Conservation (phyloP, 2,113 vertebrate genomes). For the Neogale vison region DNA sequence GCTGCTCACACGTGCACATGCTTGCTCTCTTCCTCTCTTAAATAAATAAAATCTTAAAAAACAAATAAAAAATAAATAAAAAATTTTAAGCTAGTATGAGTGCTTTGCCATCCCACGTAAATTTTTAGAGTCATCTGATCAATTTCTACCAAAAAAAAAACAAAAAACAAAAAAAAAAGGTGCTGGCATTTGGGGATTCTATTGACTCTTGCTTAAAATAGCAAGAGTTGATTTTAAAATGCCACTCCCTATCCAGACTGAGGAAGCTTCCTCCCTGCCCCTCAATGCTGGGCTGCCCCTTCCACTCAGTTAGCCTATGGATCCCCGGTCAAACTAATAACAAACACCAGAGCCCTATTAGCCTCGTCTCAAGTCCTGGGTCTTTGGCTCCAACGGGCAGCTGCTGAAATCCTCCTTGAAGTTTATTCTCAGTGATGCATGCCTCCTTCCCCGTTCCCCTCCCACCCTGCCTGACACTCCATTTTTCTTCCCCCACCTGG, state of each 20-base stretch:
- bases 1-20: background rate
- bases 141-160: background rate
- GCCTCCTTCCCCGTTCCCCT: background rate
- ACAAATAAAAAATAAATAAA: background rate
- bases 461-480: background rate
- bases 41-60: background rate
- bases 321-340: background rate
- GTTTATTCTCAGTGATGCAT: background rate
- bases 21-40: background rate
- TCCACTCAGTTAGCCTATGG: background rate
- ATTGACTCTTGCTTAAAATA: slow-evolving; percentile 6
- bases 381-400: background rate
- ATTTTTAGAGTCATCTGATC: slow-evolving; percentile 7
- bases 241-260: background rate
- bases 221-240: background rate
- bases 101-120: background rate
- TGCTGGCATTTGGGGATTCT: background rate
- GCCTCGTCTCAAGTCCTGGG: background rate
- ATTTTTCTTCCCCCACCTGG: slow-evolving; percentile 55
- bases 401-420: background rate
- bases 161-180: background rate
- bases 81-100: background rate
- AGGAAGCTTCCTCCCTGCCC: background rate
- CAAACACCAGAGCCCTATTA: background rate
- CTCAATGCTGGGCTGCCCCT: background rate